Conservation (phyloP, 2,888 invertebrate genomes). For the Steinernema carpocapsae region DNA sequence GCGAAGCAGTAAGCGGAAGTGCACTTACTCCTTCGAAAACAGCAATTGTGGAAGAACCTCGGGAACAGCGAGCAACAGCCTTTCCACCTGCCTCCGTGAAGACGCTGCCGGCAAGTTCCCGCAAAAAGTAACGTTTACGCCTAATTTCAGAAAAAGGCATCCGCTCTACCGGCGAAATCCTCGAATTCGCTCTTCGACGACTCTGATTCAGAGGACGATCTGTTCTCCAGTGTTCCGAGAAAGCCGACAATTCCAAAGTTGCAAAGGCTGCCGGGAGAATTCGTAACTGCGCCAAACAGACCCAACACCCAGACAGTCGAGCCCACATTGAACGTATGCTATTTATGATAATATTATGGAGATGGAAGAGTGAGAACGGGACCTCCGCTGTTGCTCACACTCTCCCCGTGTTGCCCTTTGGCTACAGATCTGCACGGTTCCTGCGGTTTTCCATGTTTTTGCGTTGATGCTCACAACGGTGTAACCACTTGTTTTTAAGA, state of each 20-base stretch:
- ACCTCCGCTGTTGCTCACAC: not conserved
- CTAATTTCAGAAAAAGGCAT: no score
- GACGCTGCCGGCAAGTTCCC: not conserved
- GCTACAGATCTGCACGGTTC: not conserved
- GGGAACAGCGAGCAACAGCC: no score
- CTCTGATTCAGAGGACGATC: slow-evolving; percentile 14
- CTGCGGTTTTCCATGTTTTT: not conserved
- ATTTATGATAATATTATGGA: slow-evolving; percentile 34
- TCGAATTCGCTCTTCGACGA: slow-evolving; percentile 1
- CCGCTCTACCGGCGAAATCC: not conserved
- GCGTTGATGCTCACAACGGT: not conserved
- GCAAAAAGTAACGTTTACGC: no score
- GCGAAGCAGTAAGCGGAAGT: no score
- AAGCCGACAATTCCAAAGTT: not conserved
- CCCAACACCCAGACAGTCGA: not conserved
- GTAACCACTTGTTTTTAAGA: not conserved
- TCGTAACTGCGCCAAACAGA: not conserved
- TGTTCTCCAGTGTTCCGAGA: not conserved
- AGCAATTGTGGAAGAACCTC: not conserved
- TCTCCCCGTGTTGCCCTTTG: not conserved
- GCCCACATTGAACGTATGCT: slow-evolving; percentile 11
- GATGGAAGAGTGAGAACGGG: not conserved
- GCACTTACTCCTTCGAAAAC: not conserved
- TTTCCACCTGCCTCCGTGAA: not conserved
- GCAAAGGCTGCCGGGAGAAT: not conserved